These are phyloP conservation scores for Selenia dentaria DNA, from an alignment of 2,888 invertebrate genomes.

Conservation along the genomic window DNA sequence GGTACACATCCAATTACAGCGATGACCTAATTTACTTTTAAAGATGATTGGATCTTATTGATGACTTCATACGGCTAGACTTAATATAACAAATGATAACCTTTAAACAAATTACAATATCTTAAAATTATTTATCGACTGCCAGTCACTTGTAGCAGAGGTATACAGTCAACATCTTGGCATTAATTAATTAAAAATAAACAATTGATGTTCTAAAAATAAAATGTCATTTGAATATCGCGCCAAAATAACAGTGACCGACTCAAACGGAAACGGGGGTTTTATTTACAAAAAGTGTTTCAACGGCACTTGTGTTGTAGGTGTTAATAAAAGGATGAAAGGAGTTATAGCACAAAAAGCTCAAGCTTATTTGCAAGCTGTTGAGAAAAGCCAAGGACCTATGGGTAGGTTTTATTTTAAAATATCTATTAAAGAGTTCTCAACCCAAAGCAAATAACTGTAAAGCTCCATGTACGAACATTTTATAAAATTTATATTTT, in stretches of 20 bases:
- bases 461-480: no score
- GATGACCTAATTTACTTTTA: conserved; percentile 48
- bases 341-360: conserved; percentile 66
- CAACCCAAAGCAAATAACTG: no score
- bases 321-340: conserved; percentile 53
- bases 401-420: conserved; percentile 40
- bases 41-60: conserved; percentile 16
- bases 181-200: conserved; percentile 15
- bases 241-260: conserved; percentile 60
- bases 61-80: conserved; percentile 31
- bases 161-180: conserved; percentile 41
- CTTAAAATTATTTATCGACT: conserved; percentile 2
- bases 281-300: conserved; percentile 57
- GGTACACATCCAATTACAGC: conserved; percentile 18
- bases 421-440: no score
- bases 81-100: conserved; percentile 30
- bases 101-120: neutral
- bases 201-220: conserved; percentile 8
- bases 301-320: conserved; percentile 59
- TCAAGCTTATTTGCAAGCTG: conserved; percentile 70
- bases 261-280: conserved; percentile 62
- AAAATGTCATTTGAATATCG: conserved; percentile 59
- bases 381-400: conserved; percentile 56
- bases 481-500: no score
- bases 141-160: conserved; percentile 44